phyloP scores from a whole-genome alignment of 2,888 invertebrate genomes.

The Pandemis heparana region DNA sequence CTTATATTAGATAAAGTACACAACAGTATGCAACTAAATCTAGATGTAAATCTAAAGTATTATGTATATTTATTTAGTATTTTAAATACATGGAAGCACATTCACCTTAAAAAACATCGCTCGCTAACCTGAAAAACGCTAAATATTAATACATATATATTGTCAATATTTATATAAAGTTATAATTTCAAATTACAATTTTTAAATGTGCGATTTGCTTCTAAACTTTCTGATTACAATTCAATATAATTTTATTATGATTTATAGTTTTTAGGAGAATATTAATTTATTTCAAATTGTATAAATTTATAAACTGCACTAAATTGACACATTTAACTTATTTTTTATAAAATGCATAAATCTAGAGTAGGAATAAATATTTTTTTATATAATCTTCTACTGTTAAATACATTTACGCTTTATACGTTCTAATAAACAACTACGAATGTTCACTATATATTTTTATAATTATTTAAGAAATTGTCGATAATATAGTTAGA shows the following conservation, averaged over 20 bases:
- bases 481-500: slow-evolving; percentile 53
- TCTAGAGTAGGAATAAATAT: slow-evolving; percentile 36
- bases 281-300: background rate
- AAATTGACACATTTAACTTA: slow-evolving; percentile 31
- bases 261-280: background rate
- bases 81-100: slow-evolving; percentile 56
- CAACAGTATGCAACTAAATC: slow-evolving; percentile 47
- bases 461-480: slow-evolving; percentile 49
- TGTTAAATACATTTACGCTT: slow-evolving; percentile 45
- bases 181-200: slow-evolving; percentile 10
- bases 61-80: slow-evolving; percentile 40
- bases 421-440: slow-evolving; percentile 51
- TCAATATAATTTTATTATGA: background rate
- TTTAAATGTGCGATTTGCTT: slow-evolving; percentile 13
- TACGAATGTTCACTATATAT: slow-evolving; percentile 59
- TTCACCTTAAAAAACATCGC: slow-evolving; percentile 48
- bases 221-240: background rate
- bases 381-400: slow-evolving; percentile 36
- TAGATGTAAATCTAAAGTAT: slow-evolving; percentile 33
- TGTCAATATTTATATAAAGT: slow-evolving; percentile 26
- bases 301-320: slow-evolving; percentile 25
- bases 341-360: slow-evolving; percentile 19
- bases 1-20: slow-evolving; percentile 45
- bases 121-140: slow-evolving; percentile 44
- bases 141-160: slow-evolving; percentile 27